Percentiles rank a stretch among this genome's conserved stretches.
These are phyloP conservation scores for Neocloeon triangulifer DNA, from an alignment of 1,140 invertebrate genomes.

Conservation along the genomic window DNA sequence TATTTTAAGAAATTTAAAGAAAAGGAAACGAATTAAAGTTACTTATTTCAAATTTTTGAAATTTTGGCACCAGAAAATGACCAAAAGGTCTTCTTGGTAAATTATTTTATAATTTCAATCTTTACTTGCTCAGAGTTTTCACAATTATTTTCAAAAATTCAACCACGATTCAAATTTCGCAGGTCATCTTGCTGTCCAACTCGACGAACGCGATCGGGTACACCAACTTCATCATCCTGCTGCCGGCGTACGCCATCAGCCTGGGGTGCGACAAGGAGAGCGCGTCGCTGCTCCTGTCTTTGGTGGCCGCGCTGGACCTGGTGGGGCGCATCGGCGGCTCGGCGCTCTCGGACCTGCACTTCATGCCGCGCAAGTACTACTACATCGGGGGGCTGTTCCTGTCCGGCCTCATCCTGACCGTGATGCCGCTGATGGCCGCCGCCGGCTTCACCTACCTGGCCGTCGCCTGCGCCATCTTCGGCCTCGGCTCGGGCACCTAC, in stretches of 20 bases:
- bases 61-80: too few species aligned
- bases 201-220: constrained; percentile 66
- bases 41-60: too few species aligned
- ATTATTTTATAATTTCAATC: too few species aligned
- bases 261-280: constrained; percentile 41
- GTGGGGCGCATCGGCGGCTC: constrained; percentile 60
- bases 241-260: constrained; percentile 46
- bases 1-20: too few species aligned
- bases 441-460: constrained; percentile 26
- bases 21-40: too few species aligned
- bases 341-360: constrained; percentile 45
- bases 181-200: constrained; percentile 61
- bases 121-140: too few species aligned
- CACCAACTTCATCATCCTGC: constrained; percentile 60
- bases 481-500: constrained; percentile 62
- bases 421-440: constrained; percentile 32
- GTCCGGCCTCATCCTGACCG: constrained; percentile 44
- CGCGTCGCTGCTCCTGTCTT: constrained; percentile 45
- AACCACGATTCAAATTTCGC: too few species aligned
- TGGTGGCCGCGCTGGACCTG: constrained; percentile 53
- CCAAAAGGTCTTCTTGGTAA: too few species aligned
- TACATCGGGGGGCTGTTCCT: constrained; percentile 51
- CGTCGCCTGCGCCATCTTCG: constrained; percentile 47
- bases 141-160: too few species aligned
- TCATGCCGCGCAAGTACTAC: constrained; percentile 55